Evolutionary conservation across 1,140 invertebrate species (phyloP), one percentile per base, ranked within the genome.

Genomic region (Caerostris extrusa): DNA sequence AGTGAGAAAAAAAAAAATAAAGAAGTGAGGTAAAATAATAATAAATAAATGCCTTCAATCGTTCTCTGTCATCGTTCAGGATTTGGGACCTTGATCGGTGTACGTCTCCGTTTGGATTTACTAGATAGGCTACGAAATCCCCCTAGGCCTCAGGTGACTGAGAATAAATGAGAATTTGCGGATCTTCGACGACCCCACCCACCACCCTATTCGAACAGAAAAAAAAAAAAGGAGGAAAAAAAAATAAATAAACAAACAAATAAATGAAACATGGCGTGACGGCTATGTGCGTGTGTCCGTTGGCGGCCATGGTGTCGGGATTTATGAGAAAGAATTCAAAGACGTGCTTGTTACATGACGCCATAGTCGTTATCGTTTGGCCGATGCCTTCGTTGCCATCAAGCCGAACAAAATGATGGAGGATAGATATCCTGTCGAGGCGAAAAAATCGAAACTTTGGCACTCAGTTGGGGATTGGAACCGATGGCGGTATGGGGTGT

Each of bases 121-220:
- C 57, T 91, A 91, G 90, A 91, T 91, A 57, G 69, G 90, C 90
- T 91, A 56, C 69, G 56, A 91, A 91, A 91, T 91, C 69, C 90
- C 90, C 86, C 57, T 64, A 60, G 90, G 90, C 90, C 90, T 81
- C 90, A 91, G 90, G 90, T 91, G 90, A 91, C 90, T 91, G 69
- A 17, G 90, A 91, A 91, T 91, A 91, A 91, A 91, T 91, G 90
- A 81, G 90, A 91, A 82, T 91, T 91, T 91, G 90, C 71, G 77
- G 71, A 82, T 90, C 67, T 57, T 64, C 69, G 61, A 7, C 57
- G 55, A 53, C 7, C 77, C 77, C 85, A 57, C 10, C 55, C 55
- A 5, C 67, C 88, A 57, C 86, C 57, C 57, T 85, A 57, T 85
- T 82, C 82, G 58, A 34, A 57, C 17, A 64, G 19, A 34, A 64